phyloP scores from a whole-genome alignment of 2,797 vertebrate species.

The Micromesistius poutassou region DNA sequence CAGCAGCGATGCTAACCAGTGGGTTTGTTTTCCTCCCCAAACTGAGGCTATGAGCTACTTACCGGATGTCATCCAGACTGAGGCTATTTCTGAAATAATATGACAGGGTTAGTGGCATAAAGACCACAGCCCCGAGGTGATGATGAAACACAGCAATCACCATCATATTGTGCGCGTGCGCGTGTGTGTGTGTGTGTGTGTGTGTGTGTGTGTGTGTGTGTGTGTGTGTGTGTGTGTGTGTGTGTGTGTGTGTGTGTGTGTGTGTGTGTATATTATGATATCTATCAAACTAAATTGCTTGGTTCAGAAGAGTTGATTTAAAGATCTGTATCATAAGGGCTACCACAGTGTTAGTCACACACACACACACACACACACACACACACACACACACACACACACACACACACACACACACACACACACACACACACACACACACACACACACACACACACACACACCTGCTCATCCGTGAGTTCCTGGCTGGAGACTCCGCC shows the following conservation, averaged over 20 bases:
- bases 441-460: constrained; percentile 10
- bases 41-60: constrained; percentile 85
- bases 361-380: no score
- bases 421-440: constrained; percentile 16
- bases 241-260: no score
- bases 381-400: no score
- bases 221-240: no score
- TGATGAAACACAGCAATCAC: neutral
- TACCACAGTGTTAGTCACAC: neutral
- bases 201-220: no score
- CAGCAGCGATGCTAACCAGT: constrained; percentile 54
- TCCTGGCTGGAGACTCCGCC: constrained; percentile 92
- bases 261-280: no score
- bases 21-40: constrained; percentile 66
- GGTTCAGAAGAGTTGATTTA: no score
- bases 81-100: constrained; percentile 98
- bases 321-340: no score
- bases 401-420: neutral
- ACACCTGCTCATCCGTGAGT: constrained; percentile 89
- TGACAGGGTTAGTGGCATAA: constrained; percentile 80
- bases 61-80: constrained; percentile 98
- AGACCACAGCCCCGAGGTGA: constrained; percentile 39
- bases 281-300: no score
- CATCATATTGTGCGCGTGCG: neutral
- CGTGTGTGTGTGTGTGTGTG: neutral